phyloP scores from a whole-genome alignment of 1,140 invertebrate species.

The Spodoptera frugiperda region DNA sequence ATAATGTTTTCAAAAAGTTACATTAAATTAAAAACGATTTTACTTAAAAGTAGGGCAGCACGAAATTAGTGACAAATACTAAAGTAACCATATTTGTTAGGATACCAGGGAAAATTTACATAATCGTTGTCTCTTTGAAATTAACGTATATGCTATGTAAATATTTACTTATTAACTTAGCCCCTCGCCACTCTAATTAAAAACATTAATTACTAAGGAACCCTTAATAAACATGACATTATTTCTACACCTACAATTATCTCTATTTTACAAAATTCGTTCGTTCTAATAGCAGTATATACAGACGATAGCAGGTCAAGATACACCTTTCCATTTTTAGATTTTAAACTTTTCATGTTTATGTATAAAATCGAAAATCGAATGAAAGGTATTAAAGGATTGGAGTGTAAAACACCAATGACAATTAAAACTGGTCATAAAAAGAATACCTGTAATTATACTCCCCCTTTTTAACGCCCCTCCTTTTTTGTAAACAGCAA shows the following conservation, averaged over 20 bases:
- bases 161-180: conserved; percentile 5
- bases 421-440: conserved; percentile 4
- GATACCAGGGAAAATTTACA: not conserved
- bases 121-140: not conserved
- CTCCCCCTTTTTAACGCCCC: not conserved
- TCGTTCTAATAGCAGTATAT: not conserved
- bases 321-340: too few relatives aligned
- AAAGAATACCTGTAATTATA: not conserved
- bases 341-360: too few relatives aligned
- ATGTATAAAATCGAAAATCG: too few relatives aligned
- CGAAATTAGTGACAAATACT: too few relatives aligned
- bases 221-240: conserved; percentile 10
- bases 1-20: too few relatives aligned
- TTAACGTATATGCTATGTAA: conserved; percentile 7
- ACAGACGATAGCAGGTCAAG: not conserved
- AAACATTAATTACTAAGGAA: conserved; percentile 16
- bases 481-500: too few relatives aligned
- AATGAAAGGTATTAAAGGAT: too few relatives aligned
- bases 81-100: not conserved
- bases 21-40: too few relatives aligned
- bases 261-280: conserved; percentile 32
- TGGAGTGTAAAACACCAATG: too few relatives aligned
- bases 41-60: too few relatives aligned
- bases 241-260: conserved; percentile 8
- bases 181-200: not conserved